Conservation (phyloP, 1,140 invertebrate species). For the Solenopsis fugax region DNA sequence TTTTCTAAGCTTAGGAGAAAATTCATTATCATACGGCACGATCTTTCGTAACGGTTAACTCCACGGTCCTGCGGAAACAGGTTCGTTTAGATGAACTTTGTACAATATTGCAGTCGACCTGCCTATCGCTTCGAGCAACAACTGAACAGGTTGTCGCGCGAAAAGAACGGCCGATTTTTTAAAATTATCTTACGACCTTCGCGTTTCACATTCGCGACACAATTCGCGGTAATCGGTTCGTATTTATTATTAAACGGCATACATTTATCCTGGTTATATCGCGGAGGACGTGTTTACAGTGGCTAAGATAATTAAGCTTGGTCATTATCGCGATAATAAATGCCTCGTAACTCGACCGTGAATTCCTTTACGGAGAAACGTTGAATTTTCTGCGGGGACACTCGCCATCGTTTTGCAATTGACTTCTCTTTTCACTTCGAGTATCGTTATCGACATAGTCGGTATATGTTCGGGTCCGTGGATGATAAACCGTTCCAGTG, state of each 20-base stretch:
- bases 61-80: conserved; percentile 60
- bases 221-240: conserved; percentile 32
- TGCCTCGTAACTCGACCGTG: conserved; percentile 4
- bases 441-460: conserved; percentile 71
- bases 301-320: conserved; percentile 28
- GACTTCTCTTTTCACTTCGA: conserved; percentile 71
- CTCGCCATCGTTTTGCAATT: conserved; percentile 47
- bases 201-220: conserved; percentile 1
- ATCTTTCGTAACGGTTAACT: conserved; percentile 61
- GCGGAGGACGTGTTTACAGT: conserved; percentile 26
- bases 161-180: conserved; percentile 26
- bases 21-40: conserved; percentile 46
- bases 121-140: conserved; percentile 17
- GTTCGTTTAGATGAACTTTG: conserved; percentile 57
- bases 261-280: conserved; percentile 3
- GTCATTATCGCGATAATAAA: conserved; percentile 57
- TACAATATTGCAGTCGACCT: conserved; percentile 43
- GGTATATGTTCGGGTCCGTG: conserved; percentile 36
- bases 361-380: conserved; percentile 16
- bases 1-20: conserved; percentile 40
- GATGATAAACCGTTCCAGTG: conserved; percentile 70
- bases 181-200: conserved; percentile 48
- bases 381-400: conserved; percentile 48
- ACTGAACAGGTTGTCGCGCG: conserved; percentile 46
- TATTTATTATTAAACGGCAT: conserved; percentile 19